Evolutionary conservation across 2,888 invertebrate genomes (phyloP).

Genomic region (Encarsia formosa): DNA sequence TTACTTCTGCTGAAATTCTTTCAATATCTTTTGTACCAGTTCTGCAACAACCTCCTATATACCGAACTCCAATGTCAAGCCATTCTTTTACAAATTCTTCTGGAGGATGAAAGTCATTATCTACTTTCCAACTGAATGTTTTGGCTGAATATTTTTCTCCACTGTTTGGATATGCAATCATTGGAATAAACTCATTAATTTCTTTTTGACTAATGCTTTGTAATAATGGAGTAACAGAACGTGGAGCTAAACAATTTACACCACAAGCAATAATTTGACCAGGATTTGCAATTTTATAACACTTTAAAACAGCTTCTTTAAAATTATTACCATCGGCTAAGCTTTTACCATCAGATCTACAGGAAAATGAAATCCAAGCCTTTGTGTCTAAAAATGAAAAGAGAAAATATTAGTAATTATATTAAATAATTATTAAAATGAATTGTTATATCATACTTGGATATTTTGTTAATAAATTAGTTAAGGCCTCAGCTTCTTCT

Average conservation of each 20-base stretch:
- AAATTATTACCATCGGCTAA: slow-evolving; percentile 81
- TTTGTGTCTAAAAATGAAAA: slow-evolving; percentile 51
- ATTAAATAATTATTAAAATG: neutral
- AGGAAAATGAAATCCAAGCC: slow-evolving; percentile 87
- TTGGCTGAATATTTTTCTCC: slow-evolving; percentile 74
- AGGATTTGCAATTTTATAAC: slow-evolving; percentile 59
- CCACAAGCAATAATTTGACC: slow-evolving; percentile 82
- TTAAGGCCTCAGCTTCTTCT: slow-evolving; percentile 76
- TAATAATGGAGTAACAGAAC: slow-evolving; percentile 61
- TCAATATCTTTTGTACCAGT: slow-evolving; percentile 78
- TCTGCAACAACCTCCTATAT: slow-evolving; percentile 90
- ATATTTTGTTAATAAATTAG: slow-evolving; percentile 74
- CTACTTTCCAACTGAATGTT: slow-evolving; percentile 55
- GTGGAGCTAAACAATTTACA: slow-evolving; percentile 79
- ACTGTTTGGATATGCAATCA: slow-evolving; percentile 90
- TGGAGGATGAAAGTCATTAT: slow-evolving; percentile 65
- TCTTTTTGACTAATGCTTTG: slow-evolving; percentile 55
- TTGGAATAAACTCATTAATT: slow-evolving; percentile 58
- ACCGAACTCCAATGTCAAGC: slow-evolving; percentile 75
- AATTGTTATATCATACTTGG: slow-evolving; percentile 52
- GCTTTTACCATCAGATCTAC: slow-evolving; percentile 61
- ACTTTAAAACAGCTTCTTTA: slow-evolving; percentile 65
- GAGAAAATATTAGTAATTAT: neutral
- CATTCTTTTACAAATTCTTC: slow-evolving; percentile 73
- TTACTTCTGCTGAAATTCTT: slow-evolving; percentile 65